Percentiles rank a stretch among this genome's conserved stretches.
Evolutionary conservation across 1,140 invertebrate species (phyloP).

Genomic region (Cephus cinctus): DNA sequence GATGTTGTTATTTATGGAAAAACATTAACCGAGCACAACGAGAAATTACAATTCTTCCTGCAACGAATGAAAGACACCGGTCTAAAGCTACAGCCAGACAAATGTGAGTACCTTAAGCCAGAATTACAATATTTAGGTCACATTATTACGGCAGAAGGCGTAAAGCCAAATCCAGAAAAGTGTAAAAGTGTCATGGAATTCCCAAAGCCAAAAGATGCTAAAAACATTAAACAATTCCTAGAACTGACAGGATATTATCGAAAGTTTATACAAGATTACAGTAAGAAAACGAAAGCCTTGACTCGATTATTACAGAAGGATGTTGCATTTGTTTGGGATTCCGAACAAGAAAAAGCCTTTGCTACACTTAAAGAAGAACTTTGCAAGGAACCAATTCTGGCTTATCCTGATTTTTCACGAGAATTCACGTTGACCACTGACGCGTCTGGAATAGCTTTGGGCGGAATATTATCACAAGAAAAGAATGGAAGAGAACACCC

Average conservation of each 20-base stretch:
- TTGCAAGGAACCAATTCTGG: conserved; percentile 24
- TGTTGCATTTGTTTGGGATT: conserved; percentile 19
- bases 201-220: conserved; percentile 27
- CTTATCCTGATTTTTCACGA: conserved; percentile 29
- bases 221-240: conserved; percentile 37
- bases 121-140: conserved; percentile 45
- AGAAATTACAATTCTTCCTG: conserved; percentile 15
- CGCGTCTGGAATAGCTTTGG: conserved; percentile 21
- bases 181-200: conserved; percentile 37
- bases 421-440: conserved; percentile 32
- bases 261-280: conserved; percentile 33
- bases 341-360: conserved; percentile 16
- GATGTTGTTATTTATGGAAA: conserved; percentile 29
- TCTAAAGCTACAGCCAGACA: conserved; percentile 36
- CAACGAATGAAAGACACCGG: neutral
- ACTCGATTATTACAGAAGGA: conserved; percentile 31
- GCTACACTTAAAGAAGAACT: no score
- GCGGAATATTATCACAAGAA: conserved; percentile 22
- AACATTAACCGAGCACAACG: conserved; percentile 19
- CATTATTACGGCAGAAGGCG: conserved; percentile 28
- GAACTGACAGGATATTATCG: conserved; percentile 41
- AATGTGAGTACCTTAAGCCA: no score
- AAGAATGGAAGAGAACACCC: conserved; percentile 23
- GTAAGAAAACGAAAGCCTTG: conserved; percentile 29
- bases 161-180: conserved; percentile 39